These are phyloP conservation scores for Apostichopus japonicus DNA, from an alignment of 35 echinoderm and acorn worm species.

Conservation along the genomic window DNA sequence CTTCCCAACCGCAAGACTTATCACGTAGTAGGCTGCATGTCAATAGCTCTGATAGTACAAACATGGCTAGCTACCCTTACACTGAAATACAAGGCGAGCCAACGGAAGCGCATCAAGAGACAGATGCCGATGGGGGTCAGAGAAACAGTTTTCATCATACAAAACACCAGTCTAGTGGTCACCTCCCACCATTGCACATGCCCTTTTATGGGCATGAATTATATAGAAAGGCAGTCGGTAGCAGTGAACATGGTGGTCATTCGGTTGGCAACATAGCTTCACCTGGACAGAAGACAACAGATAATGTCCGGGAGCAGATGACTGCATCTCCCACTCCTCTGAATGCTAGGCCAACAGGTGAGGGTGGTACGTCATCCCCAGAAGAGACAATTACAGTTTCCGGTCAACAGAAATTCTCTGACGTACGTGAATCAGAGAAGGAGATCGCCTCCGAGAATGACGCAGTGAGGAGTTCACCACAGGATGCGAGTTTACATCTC, in stretches of 20 bases:
- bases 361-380: neutral
- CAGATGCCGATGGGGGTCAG: neutral
- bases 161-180: neutral
- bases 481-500: neutral
- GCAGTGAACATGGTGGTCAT: neutral
- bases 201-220: neutral
- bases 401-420: neutral
- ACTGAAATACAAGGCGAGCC: neutral
- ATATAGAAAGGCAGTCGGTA: neutral
- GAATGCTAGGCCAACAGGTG: neutral
- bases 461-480: neutral
- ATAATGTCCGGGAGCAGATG: neutral
- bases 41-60: constrained; percentile 14
- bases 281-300: neutral
- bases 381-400: neutral
- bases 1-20: neutral
- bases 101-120: neutral
- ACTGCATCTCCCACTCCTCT: neutral
- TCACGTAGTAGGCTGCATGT: neutral
- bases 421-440: neutral
- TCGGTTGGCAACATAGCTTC: neutral
- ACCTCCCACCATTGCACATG: neutral
- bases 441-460: neutral
- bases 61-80: neutral
- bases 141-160: constrained; percentile 2